A percentile compares a stretch with the other conserved stretches of the same genome.
Evolutionary conservation across 2,113 vertebrate genomes (phyloP).

Genomic region (Etia nguti): DNA sequence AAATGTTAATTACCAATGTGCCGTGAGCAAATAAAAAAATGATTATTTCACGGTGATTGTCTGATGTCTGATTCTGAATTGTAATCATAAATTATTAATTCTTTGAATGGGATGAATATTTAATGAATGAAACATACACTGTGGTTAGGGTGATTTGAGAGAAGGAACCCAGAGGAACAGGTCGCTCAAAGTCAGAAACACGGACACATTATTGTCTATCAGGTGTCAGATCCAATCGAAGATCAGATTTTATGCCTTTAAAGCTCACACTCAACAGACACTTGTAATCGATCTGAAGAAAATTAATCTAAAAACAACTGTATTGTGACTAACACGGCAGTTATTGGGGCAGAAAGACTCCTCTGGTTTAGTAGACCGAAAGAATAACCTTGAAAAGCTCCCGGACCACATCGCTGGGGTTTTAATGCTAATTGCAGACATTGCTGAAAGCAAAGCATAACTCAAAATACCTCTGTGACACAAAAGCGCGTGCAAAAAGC

Average conservation of each 20-base stretch:
- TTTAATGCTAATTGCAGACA: conserved; percentile 64
- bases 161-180: conserved; percentile 3
- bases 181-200: conserved; percentile 4
- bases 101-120: conserved; percentile 53
- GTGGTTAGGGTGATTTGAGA: conserved; percentile 14
- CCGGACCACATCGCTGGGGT: conserved; percentile 24
- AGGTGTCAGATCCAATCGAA: not conserved
- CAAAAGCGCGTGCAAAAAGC: not conserved
- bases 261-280: not conserved
- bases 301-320: not conserved
- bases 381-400: conserved; percentile 59
- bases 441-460: conserved; percentile 51
- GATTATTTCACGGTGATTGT: conserved; percentile 67
- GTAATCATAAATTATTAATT: conserved; percentile 67
- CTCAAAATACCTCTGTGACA: conserved; percentile 24
- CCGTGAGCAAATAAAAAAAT: conserved; percentile 61
- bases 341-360: conserved; percentile 36
- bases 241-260: not conserved
- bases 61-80: conserved; percentile 64
- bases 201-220: not conserved
- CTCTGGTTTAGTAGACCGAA: conserved; percentile 11
- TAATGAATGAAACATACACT: conserved; percentile 49
- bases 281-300: not conserved
- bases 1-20: conserved; percentile 66
- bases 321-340: conserved; percentile 5